Conservation (phyloP, 2,797 vertebrate genomes). For the Podarcis siculus region DNA sequence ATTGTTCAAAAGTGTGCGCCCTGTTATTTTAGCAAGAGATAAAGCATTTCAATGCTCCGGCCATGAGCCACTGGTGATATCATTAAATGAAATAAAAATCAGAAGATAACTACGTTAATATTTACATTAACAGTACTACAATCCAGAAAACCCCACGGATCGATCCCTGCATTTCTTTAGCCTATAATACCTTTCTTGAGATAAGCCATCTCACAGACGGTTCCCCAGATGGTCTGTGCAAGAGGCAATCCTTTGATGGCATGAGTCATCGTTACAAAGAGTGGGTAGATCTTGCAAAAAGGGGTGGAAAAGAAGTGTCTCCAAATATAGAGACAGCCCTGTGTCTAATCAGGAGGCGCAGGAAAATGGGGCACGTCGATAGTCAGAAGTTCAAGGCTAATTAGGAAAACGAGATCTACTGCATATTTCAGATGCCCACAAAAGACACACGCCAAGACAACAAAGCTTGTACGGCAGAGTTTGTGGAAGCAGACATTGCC, state of each 20-base stretch:
- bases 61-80: too few relatives aligned
- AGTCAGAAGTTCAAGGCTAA: conserved; percentile 58
- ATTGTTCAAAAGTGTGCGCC: not conserved
- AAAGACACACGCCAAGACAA: conserved; percentile 53
- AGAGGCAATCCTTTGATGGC: not conserved
- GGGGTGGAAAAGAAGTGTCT: not conserved
- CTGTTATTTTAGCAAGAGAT: not conserved
- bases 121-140: not conserved
- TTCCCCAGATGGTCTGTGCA: not conserved
- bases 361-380: not conserved
- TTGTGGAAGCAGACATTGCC: not conserved
- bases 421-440: conserved; percentile 41
- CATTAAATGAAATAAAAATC: not conserved
- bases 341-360: not conserved
- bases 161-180: not conserved
- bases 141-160: too few relatives aligned
- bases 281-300: not conserved
- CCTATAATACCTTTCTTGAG: not conserved
- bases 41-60: not conserved
- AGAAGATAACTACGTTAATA: not conserved
- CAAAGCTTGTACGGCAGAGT: conserved; percentile 8
- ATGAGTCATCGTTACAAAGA: not conserved
- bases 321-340: not conserved
- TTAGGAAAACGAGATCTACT: conserved; percentile 67
- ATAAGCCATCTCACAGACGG: not conserved